Evolutionary conservation across 2,888 invertebrate species (phyloP).

Genomic region (Acanthosoma haemorrhoidale): DNA sequence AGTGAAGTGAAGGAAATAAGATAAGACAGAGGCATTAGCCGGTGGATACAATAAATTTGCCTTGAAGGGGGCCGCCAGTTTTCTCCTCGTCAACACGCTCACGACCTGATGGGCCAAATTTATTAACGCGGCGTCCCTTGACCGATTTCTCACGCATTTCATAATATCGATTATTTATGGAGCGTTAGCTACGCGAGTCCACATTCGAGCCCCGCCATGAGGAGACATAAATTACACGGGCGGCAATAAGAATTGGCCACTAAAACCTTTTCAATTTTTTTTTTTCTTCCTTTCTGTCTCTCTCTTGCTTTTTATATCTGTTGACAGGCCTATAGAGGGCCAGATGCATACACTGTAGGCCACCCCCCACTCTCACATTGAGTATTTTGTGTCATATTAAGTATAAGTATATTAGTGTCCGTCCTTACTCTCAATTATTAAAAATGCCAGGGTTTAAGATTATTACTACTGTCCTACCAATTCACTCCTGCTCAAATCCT

Average conservation of each 20-base stretch:
- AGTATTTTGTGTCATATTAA: too few species aligned
- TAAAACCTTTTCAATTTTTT: background rate
- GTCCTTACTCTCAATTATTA: too few species aligned
- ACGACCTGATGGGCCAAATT: background rate
- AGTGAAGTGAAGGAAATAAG: background rate
- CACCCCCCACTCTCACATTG: too few species aligned
- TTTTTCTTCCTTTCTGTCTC: background rate
- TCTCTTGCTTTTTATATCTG: background rate
- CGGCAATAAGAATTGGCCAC: background rate
- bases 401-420: too few species aligned
- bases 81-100: background rate
- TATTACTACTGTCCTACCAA: too few species aligned
- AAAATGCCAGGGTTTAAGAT: too few species aligned
- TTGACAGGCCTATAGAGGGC: too few species aligned
- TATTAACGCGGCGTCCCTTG: background rate
- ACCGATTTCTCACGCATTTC: background rate
- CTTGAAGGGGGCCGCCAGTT: background rate
- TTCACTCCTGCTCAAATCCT: too few species aligned
- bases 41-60: background rate
- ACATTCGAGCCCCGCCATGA: background rate
- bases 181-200: background rate
- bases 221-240: background rate
- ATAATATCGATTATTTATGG: conserved; percentile 10
- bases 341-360: too few species aligned
- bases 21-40: too few species aligned